phyloP scores from a whole-genome alignment of 1,140 invertebrate genomes.

The Achatina immaculata region DNA sequence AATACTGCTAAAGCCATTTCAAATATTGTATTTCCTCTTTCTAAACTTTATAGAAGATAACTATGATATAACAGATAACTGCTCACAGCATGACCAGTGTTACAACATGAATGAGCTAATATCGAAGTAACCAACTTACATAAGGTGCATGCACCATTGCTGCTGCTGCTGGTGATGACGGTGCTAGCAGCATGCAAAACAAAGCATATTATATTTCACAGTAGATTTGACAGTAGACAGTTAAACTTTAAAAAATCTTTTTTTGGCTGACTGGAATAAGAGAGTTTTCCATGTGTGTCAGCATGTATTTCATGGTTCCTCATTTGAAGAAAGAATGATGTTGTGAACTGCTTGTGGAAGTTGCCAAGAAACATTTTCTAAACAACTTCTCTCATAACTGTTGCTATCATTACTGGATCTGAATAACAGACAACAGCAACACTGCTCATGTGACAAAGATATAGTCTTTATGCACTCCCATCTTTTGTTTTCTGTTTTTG shows the following conservation, averaged over 20 bases:
- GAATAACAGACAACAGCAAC: no score
- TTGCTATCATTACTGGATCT: no score
- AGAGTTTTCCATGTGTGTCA: background rate
- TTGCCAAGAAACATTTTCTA: background rate
- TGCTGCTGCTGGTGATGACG: constrained; percentile 20
- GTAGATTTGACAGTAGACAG: background rate
- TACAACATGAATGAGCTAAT: background rate
- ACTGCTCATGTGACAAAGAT: no score
- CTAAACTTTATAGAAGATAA: background rate
- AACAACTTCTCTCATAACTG: no score
- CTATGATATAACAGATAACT: background rate
- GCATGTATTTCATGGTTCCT: background rate
- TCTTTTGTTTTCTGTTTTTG: no score
- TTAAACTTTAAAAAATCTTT: background rate
- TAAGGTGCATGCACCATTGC: constrained; percentile 23
- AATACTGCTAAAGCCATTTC: background rate
- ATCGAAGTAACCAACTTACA: constrained; percentile 12
- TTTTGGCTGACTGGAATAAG: background rate
- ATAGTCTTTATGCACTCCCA: no score
- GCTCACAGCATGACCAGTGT: background rate
- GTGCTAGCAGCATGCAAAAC: background rate
- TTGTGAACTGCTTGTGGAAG: background rate
- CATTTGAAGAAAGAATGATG: background rate
- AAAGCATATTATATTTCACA: no score
- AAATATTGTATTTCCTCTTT: background rate